Base-by-base conservation (phyloP, 2,888 invertebrate genomes). In the Byasa hedistus region DNA sequence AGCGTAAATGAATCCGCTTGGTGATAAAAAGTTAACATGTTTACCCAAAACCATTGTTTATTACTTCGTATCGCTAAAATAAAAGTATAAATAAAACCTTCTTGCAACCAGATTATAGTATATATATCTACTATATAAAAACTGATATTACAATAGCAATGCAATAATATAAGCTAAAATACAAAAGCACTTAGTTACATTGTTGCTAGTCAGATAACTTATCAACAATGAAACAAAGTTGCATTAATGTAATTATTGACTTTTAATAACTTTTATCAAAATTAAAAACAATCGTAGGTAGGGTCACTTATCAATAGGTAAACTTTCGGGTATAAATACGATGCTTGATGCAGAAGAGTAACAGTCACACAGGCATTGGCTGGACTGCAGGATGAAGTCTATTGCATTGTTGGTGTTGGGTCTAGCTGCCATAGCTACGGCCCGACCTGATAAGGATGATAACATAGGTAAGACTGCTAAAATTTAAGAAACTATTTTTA, bases 351-450 rank as follows among this genome's bases (percentile, higher is more conserved):
- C 36, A 57, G 27, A 54, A 21, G n/a, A 66, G 69, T 71, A 70
- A 86, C 88, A 89, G 87, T 88, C 83, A 77, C 73, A 73, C 78
- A 79, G 77, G 69, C 72, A 74, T 59, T 61, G 64, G 62, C 79
- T 79, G 74, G 70, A 77, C 82, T 82, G 81, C 83, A 86, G 72
- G 75, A 90, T 90, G 90, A 89, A 78, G 80, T 81, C 79, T 71
- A 73, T 82, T 62, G 73, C 82, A 64, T 70, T 85, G 71, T 70
- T 88, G 63, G 71, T 85, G 17, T 73, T 86, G 65, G 85, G 87
- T 80, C 78, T 89, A 71, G 85, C 84, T 79, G 84, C 83, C 55
- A 63, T 81, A 75, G 85, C 87, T 75, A 72, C 83, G 77, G 89
- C 87, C 69, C 79, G 81, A 56, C 83, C 85, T 60, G 81, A 82